Conservation (phyloP, 53 echinoderm and acorn worm species). For the Actinopyga echinites region DNA sequence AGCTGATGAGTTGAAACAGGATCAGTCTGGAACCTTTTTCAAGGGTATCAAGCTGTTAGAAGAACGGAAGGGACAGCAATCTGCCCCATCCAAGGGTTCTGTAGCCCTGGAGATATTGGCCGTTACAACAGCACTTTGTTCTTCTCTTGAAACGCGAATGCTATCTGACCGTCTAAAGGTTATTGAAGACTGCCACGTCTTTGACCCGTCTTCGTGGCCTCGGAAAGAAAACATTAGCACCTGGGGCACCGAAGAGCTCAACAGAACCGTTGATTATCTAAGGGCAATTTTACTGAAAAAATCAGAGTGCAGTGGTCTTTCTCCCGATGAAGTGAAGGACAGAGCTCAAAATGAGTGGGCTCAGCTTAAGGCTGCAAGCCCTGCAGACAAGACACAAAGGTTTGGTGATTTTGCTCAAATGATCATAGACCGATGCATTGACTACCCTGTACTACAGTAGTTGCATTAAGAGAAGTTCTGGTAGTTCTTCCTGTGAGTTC, state of each 20-base stretch:
- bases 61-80: background rate
- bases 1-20: background rate
- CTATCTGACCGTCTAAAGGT: background rate
- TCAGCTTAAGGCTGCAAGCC: background rate
- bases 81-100: background rate
- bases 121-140: background rate
- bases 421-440: background rate
- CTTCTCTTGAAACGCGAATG: background rate
- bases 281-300: background rate
- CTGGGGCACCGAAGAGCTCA: conserved; percentile 6
- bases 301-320: background rate
- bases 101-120: background rate
- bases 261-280: background rate
- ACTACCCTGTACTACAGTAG: background rate
- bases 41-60: background rate
- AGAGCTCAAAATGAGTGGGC: background rate
- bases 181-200: conserved; percentile 8
- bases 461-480: background rate
- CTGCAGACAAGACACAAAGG: background rate
- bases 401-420: background rate
- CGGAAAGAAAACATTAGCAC: background rate
- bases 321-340: background rate
- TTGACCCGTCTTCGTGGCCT: background rate
- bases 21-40: background rate
- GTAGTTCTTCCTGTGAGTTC: conserved; percentile 1